Evolutionary conservation across 2,113 vertebrate species (phyloP).

Genomic region (Parus major): DNA sequence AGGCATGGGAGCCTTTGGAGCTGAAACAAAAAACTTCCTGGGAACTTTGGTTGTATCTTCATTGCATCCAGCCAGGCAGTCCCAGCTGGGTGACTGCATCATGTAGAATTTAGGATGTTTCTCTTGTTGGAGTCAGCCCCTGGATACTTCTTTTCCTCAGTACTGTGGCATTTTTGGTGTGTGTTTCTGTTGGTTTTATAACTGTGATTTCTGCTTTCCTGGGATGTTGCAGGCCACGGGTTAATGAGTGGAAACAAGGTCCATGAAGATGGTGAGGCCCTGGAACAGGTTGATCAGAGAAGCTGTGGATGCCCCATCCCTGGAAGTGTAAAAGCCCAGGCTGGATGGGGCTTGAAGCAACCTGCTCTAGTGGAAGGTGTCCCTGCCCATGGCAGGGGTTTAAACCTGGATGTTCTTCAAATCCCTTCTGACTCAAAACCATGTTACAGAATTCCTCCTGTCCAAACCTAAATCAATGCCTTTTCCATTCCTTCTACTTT

Average conservation of each 20-base stretch:
- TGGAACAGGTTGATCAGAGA: background rate
- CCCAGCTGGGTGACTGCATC: background rate
- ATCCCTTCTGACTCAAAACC: rapidly evolving
- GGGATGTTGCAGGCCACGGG: background rate
- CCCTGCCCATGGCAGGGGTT: no score
- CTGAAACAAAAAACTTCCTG: background rate
- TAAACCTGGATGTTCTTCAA: background rate
- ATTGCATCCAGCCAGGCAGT: background rate
- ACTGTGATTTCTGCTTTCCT: background rate
- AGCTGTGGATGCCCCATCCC: background rate
- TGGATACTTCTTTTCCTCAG: background rate
- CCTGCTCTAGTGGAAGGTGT: background rate
- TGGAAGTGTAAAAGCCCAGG: background rate
- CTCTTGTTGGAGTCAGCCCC: background rate
- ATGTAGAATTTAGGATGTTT: background rate
- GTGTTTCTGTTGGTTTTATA: background rate
- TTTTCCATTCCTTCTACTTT: background rate
- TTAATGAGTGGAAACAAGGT: background rate
- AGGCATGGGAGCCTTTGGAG: background rate
- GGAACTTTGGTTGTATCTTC: background rate
- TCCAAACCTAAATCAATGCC: background rate
- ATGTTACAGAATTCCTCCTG: background rate
- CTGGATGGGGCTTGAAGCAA: rapidly evolving
- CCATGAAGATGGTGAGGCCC: rapidly evolving
- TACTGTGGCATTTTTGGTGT: background rate